Percentiles rank a stretch among this genome's conserved stretches.
phyloP scores from a whole-genome alignment of 1,140 invertebrate species.

The Coptotermes formosanus region DNA sequence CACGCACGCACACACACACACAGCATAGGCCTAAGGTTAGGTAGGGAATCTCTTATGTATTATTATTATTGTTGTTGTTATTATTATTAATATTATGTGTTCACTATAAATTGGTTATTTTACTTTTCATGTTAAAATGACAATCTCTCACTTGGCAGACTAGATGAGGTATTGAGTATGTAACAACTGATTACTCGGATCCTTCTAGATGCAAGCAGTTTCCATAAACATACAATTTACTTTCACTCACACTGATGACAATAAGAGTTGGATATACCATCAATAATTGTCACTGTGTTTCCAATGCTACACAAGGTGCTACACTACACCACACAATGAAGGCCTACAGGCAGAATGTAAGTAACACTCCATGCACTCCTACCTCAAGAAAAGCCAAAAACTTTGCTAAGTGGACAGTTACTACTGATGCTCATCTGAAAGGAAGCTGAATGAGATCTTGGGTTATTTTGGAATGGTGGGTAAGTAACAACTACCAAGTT shows the following conservation, averaged over 20 bases:
- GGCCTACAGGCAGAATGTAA: no score
- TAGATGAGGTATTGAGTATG: conserved; percentile 19
- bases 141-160: conserved; percentile 10
- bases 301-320: no score
- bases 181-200: background rate
- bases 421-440: no score
- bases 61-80: background rate
- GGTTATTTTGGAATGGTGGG: no score
- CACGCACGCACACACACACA: background rate
- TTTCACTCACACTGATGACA: background rate
- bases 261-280: background rate
- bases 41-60: background rate
- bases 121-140: conserved; percentile 13
- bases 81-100: background rate
- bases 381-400: no score
- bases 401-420: no score
- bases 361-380: no score
- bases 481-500: no score
- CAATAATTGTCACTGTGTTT: background rate
- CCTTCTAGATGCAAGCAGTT: background rate
- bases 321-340: no score
- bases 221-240: background rate
- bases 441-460: no score
- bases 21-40: background rate
- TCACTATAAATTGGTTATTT: conserved; percentile 18